A percentile compares a stretch with the other conserved stretches of the same genome.
Evolutionary conservation across 2,113 vertebrate species (phyloP).

Genomic region (Etia nguti): DNA sequence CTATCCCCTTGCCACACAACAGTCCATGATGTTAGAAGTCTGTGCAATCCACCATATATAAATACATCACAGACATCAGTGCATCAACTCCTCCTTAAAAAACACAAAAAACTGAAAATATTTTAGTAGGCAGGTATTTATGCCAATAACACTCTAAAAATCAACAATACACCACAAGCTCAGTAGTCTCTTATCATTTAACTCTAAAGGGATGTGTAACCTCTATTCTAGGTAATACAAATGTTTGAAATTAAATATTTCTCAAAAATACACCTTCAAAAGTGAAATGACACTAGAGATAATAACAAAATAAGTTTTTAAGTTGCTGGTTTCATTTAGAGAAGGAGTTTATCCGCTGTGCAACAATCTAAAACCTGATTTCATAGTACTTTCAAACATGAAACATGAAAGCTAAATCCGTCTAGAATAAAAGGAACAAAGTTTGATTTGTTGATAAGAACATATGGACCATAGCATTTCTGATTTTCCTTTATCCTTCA

Average conservation of each 20-base stretch:
- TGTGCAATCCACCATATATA: background rate
- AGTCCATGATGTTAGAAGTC: background rate
- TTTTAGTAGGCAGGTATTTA: background rate
- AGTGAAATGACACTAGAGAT: background rate
- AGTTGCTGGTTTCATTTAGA: background rate
- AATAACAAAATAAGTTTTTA: background rate
- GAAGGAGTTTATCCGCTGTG: background rate
- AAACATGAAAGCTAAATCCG: background rate
- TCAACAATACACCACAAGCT: background rate
- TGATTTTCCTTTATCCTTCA: background rate
- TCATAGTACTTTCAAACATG: background rate
- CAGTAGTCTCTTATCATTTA: background rate
- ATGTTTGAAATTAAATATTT: background rate
- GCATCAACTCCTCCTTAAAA: background rate
- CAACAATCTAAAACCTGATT: background rate
- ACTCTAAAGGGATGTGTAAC: background rate
- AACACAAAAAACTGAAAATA: background rate
- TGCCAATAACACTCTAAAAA: background rate
- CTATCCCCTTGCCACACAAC: background rate
- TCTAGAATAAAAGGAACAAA: background rate
- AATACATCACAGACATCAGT: background rate
- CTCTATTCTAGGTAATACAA: background rate
- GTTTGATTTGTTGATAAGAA: background rate
- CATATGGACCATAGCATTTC: fast-evolving
- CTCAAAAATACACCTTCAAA: background rate